Conservation (phyloP, 2,113 vertebrate species). For the Podarcis raffonei region DNA sequence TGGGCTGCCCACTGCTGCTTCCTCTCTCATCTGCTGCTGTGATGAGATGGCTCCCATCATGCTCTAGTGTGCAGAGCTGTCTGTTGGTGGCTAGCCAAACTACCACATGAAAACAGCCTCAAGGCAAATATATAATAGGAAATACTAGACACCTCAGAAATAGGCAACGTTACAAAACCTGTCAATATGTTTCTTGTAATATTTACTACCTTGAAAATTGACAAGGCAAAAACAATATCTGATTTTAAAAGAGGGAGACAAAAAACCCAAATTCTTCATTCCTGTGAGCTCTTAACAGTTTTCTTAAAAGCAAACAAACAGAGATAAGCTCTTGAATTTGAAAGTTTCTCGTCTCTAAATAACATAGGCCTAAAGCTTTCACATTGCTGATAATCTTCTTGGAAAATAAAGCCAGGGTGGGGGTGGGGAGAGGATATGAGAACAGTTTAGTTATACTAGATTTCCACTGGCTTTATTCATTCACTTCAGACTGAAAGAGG, state of each 20-base stretch:
- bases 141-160: no score
- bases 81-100: no score
- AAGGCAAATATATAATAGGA: no score
- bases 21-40: no score
- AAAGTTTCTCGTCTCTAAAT: not conserved
- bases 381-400: not conserved
- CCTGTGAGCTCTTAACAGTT: not conserved
- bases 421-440: slow-evolving; percentile 14
- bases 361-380: not conserved
- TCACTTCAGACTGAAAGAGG: slow-evolving; percentile 58
- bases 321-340: not conserved
- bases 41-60: no score
- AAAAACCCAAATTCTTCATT: not conserved
- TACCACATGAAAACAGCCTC: no score
- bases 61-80: no score
- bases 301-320: not conserved
- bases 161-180: no score
- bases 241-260: not conserved
- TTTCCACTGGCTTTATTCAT: slow-evolving; percentile 60
- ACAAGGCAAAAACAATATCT: not conserved
- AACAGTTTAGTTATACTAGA: slow-evolving; percentile 55
- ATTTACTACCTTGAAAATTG: not conserved
- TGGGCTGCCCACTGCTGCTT: no score
- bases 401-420: not conserved
- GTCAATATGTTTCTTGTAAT: not conserved